Base-by-base conservation (phyloP, 2,113 vertebrate species). In the Sapajus apella region DNA sequence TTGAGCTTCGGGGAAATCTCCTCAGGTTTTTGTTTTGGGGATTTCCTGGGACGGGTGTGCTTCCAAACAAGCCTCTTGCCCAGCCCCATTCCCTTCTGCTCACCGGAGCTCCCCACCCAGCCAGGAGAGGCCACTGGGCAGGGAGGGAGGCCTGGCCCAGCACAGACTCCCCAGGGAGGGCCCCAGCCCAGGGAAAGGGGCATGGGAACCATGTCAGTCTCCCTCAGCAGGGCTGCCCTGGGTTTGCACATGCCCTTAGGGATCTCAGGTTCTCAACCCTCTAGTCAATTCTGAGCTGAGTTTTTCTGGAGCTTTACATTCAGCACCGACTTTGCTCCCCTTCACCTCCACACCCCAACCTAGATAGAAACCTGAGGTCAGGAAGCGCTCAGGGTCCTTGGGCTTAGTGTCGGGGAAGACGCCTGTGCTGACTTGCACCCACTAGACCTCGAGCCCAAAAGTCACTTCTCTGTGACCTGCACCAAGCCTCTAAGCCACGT, bases 161-260 rank as follows among this genome's bases (percentile, higher is more conserved):
- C 2, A 1, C 0, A 16, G 12, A 27, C 40, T 30, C 30, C 66
- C 16, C 10, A 16, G 58, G 56, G 75, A 37, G 40, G 8, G 3
- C 18, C 21, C 52, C 20, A 21, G 37, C 37, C 56, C 18, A 52
- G 56, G 3, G 47, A 66, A 23, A 0, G 0, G 55, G 6, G 35
- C 56, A 8, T 75, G n/a, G 45, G 32, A 81, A 58, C 8, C 9
- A 3, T 8, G 16, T 1, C 9, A 4, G 55, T 45, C 47, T 64
- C 47, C 80, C 79, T 84, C 21, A 13, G 73, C 0, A 5, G 10
- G 4, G 35, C 76, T 37, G 35, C 18, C 40, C 45, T 56, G 20
- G 7, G 56, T 25, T 6, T 4, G 7, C 0, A 0, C 8, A 30
- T 72, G 8, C 68, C 43, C 70, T 13, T 17, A 16, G 27, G 25